Base-by-base conservation (phyloP, 1,140 invertebrate genomes). In the Sycophila sp. region DNA sequence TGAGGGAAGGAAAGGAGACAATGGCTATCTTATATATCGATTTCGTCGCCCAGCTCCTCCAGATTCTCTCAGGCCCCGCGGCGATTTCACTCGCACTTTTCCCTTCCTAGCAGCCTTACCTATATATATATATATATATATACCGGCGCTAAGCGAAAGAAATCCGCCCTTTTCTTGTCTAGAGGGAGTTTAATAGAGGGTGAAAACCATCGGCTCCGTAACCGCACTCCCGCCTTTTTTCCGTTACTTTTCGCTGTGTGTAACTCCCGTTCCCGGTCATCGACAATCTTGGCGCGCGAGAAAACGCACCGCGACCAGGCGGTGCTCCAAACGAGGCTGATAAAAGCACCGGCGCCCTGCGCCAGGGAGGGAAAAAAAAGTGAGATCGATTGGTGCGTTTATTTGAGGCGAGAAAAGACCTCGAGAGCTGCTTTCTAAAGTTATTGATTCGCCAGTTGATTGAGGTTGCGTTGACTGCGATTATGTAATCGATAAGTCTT, bases 171-270 rank as follows among this genome's bases (percentile, higher is more conserved):
- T 86, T 80, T 78, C 84, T 81, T 85, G 82, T 86, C 78, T 79
- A 76, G 74, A 78, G 81, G 55, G 78, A 81, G 80, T 84, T 86
- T 86, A 86, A 87, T 85, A 87, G 84, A 85, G 85, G 83, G 82
- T 86, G 83, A 87, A 86, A 86, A 81, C 74, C 78, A 71, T 79
- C 77, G 76, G 75, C 19, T 17, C 42, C 70, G 71, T 70, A 75
- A 73, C 76, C 74, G 60, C 76, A 26, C 42, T 68, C n/a, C 47
- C 24, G 45, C 51, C 64, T 32, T 56, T 67, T 58, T 40, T 58
- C 17, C 42, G 55, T 49, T 59, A 49, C 22, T 15, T 56, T 19
- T 19, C 56, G n/a, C n/a, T 42, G 32, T 40, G 19, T 22, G 42
- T 24, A 47, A 62, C 55, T 28, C 60, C 51, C 45, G 22, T 69